These are phyloP conservation scores for Ischnus inquisitorius DNA, from an alignment of 2,888 invertebrate genomes.

Conservation along the genomic window DNA sequence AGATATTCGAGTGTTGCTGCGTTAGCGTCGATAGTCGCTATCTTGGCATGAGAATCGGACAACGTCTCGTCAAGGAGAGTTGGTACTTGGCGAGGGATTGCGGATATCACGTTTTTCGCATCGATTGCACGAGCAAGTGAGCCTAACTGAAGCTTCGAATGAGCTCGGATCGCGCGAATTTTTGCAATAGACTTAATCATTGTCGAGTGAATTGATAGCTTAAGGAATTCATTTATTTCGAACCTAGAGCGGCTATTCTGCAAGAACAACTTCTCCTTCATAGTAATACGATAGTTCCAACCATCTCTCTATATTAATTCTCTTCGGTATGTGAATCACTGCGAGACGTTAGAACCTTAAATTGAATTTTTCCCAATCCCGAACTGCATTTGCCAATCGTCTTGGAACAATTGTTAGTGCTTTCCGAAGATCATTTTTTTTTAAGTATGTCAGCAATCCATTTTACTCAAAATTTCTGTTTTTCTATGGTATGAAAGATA, in stretches of 20 bases:
- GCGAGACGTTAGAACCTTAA: no score
- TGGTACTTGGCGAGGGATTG: conserved; percentile 79
- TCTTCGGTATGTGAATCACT: no score
- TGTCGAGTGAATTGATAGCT: no score
- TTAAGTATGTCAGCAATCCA: background rate
- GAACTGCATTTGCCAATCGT: no score
- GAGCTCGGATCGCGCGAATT: background rate
- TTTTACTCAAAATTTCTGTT: background rate
- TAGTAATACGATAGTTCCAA: no score
- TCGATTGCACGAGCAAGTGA: conserved; percentile 80
- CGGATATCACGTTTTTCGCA: conserved; percentile 76
- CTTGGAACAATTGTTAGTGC: no score
- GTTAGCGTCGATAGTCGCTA: conserved; percentile 75
- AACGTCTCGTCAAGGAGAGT: conserved; percentile 77
- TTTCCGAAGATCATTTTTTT: background rate
- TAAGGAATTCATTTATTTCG: no score
- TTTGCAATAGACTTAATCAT: no score
- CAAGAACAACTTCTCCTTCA: no score
- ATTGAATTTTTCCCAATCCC: no score
- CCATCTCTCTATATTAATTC: no score
- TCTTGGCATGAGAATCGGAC: conserved; percentile 75
- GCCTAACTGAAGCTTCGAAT: conserved; percentile 7
- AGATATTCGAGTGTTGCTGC: conserved; percentile 77
- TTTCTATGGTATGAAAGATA: conserved; percentile 68
- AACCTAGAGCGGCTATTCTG: no score